Conservation (phyloP, 2,113 vertebrate genomes). For the Grammomys dolichurus region DNA sequence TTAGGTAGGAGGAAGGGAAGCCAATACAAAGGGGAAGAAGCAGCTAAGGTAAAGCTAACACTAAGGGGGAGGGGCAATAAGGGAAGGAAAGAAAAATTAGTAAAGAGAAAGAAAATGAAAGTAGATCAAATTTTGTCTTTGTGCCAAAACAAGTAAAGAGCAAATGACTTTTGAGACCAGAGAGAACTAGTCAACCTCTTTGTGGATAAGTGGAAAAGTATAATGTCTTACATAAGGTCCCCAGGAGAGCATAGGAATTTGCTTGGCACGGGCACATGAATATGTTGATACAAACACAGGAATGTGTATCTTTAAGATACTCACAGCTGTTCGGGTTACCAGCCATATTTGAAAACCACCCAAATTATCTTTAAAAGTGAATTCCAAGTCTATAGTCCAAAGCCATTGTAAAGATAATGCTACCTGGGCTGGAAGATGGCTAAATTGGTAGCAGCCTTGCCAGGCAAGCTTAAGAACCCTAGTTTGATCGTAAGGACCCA, state of each 20-base stretch:
- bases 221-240: neutral
- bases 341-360: neutral
- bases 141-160: neutral
- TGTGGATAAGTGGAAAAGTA: neutral
- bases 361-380: constrained; percentile 21
- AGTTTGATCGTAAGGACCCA: neutral
- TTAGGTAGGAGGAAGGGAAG: neutral
- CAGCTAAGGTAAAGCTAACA: neutral
- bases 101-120: neutral
- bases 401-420: neutral
- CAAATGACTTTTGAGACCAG: neutral
- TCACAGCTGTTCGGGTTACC: neutral
- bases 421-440: neutral
- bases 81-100: neutral
- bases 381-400: constrained; percentile 13
- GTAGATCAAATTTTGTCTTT: neutral
- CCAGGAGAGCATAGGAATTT: neutral
- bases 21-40: neutral
- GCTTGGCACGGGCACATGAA: neutral
- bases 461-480: neutral
- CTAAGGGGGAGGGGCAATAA: neutral
- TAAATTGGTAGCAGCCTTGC: neutral
- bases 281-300: neutral
- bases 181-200: neutral
- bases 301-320: neutral